phyloP scores from a whole-genome alignment of 2,888 invertebrate genomes.

The Agrotis segetum region DNA sequence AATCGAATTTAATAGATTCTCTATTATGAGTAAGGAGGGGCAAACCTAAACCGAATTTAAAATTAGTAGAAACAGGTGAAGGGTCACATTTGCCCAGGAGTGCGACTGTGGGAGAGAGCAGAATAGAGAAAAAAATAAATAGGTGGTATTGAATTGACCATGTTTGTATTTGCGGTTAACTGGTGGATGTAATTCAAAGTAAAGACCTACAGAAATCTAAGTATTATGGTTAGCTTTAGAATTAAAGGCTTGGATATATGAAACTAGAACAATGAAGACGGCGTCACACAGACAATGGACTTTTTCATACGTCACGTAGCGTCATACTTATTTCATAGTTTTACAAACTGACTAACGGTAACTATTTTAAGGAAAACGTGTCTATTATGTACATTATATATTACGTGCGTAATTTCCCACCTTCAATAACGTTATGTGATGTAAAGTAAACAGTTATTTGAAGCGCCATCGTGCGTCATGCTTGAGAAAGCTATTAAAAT shows the following conservation, averaged over 20 bases:
- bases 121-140: too few relatives aligned
- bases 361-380: constrained; percentile 44
- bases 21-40: too few relatives aligned
- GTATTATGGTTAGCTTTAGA: not conserved
- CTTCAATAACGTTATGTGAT: constrained; percentile 4
- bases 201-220: not conserved
- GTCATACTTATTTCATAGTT: constrained; percentile 5
- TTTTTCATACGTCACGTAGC: constrained; percentile 15
- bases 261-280: not conserved
- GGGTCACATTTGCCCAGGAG: too few relatives aligned
- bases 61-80: too few relatives aligned
- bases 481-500: constrained; percentile 2
- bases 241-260: not conserved
- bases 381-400: constrained; percentile 19
- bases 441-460: constrained; percentile 10
- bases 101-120: too few relatives aligned
- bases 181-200: not conserved
- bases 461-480: constrained; percentile 7
- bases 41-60: too few relatives aligned
- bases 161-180: too few relatives aligned
- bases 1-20: too few relatives aligned
- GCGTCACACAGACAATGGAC: constrained; percentile 8
- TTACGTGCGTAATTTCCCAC: constrained; percentile 29
- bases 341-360: constrained; percentile 27
- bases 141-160: too few relatives aligned